Evolutionary conservation across 1,140 invertebrate species (phyloP), one percentile per base, ranked within the genome.

Genomic region (Mactra quadrangularis): DNA sequence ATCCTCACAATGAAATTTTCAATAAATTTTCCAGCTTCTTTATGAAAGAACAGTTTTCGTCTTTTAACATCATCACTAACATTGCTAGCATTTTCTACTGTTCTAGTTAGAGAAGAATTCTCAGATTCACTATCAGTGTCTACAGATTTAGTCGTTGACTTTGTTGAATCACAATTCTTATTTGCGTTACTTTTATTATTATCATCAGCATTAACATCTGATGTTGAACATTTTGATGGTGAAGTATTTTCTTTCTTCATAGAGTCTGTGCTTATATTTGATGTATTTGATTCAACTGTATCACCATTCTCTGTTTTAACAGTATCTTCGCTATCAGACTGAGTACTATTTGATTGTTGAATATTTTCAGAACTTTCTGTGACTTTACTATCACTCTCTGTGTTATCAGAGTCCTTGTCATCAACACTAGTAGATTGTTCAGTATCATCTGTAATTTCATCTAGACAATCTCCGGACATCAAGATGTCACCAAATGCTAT

Each of bases 401-500:
- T 47, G 7, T 47, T 47, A 11, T 11, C 19, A 11, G 7, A 17
- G 7, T 17, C 41, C 7, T 17, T 47, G 17, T 9, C 7, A 9
- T 47, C 17, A 47, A 9, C 41, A 47, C 41, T 47, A 47, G 41
- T 47, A 47, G 41, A 7, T 17, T 47, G 7, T 7, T 47, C 41
- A 9, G 41, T 47, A 7, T 47, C 41, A 9, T 9, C 7, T 47
- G 41, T 47, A 9, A 17, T 17, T 9, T 47, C 41, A 9, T 47
- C n/a, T n/a, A n/a, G n/a, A n/a, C n/a, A n/a, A 29, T 50, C 25
- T 27, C 33, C 68, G 4, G n/a, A 17, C 60, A 86, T 79, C 35
- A 64, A 78, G 9, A 85, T 85, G 76, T 89, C 87, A 52, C 87
- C 87, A 85, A 86, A 88, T 17, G 86, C 81, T 0, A 88, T 29